phyloP scores from a whole-genome alignment of 1,140 invertebrate genomes.

The Formica selysi region DNA sequence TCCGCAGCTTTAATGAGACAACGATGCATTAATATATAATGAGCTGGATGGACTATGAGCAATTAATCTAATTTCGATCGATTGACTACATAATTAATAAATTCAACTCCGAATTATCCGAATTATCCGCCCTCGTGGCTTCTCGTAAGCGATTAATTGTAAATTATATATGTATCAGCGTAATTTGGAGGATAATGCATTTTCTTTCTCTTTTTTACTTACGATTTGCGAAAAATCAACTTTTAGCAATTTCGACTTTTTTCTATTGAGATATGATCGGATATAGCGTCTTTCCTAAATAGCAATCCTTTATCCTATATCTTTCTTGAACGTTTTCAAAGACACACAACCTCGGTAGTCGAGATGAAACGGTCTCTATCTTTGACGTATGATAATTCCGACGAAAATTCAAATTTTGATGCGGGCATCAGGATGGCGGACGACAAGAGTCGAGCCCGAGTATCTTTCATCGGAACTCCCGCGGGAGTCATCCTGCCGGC shows the following conservation, averaged over 20 bases:
- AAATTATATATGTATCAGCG: neutral
- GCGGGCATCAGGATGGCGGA: conserved; percentile 1
- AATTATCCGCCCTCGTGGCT: neutral
- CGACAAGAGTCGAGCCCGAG: conserved; percentile 43
- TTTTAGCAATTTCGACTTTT: neutral
- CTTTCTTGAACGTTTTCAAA: neutral
- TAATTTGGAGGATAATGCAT: neutral
- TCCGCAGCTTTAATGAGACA: conserved; percentile 25
- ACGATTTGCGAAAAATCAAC: neutral
- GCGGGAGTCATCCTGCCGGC: conserved; percentile 52
- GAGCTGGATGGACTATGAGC: conserved; percentile 22
- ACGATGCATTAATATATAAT: conserved; percentile 47
- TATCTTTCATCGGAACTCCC: conserved; percentile 55
- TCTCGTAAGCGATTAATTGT: neutral
- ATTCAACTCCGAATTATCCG: conserved; percentile 27
- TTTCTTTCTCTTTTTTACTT: neutral
- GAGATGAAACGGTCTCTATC: neutral
- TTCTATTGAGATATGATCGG: neutral
- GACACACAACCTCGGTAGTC: neutral
- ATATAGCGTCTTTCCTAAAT: neutral
- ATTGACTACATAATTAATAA: conserved; percentile 53
- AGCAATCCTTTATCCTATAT: neutral
- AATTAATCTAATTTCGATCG: conserved; percentile 37
- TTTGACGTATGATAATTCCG: conserved; percentile 24
- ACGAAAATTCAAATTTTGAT: conserved; percentile 52